Evolutionary conservation across 2,888 invertebrate genomes (phyloP).

Genomic region (Mythimna lalbum): DNA sequence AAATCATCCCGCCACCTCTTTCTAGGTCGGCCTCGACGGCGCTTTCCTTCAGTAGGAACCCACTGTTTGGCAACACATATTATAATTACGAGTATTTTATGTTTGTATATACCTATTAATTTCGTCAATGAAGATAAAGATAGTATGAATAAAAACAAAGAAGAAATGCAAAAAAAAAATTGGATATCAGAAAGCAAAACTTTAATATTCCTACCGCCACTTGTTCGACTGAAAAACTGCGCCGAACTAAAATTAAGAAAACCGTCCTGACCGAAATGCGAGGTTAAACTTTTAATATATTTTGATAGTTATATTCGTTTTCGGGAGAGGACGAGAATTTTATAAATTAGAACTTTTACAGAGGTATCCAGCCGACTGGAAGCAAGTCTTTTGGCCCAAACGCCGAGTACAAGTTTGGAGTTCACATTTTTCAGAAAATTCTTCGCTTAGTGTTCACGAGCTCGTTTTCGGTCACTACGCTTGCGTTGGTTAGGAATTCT

Average conservation of each 20-base stretch:
- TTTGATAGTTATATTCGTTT: constrained; percentile 43
- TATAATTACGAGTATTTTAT: too few relatives aligned
- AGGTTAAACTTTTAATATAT: constrained; percentile 47
- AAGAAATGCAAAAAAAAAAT: too few relatives aligned
- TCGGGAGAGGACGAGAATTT: constrained; percentile 22
- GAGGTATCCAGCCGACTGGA: constrained; percentile 3
- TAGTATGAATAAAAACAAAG: too few relatives aligned
- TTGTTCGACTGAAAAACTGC: constrained; percentile 9
- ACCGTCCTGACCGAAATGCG: constrained; percentile 14
- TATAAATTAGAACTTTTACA: constrained; percentile 46
- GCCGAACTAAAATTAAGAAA: constrained; percentile 30
- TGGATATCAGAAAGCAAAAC: background rate
- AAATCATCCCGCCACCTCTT: too few relatives aligned
- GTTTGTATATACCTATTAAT: too few relatives aligned
- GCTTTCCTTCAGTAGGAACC: too few relatives aligned
- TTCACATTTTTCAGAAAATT: constrained; percentile 28
- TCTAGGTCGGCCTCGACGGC: too few relatives aligned
- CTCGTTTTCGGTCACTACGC: constrained; percentile 40
- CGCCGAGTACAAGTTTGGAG: constrained; percentile 12
- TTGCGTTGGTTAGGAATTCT: constrained; percentile 17
- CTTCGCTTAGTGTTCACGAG: constrained; percentile 12
- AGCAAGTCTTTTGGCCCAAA: constrained; percentile 11
- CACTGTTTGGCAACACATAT: too few relatives aligned
- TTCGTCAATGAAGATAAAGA: too few relatives aligned
- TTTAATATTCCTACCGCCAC: background rate